Evolutionary conservation across 92 coral and sea anemone species (phyloP), one percentile per base, ranked within the genome.

Genomic region (Phenganax stokvisi): DNA sequence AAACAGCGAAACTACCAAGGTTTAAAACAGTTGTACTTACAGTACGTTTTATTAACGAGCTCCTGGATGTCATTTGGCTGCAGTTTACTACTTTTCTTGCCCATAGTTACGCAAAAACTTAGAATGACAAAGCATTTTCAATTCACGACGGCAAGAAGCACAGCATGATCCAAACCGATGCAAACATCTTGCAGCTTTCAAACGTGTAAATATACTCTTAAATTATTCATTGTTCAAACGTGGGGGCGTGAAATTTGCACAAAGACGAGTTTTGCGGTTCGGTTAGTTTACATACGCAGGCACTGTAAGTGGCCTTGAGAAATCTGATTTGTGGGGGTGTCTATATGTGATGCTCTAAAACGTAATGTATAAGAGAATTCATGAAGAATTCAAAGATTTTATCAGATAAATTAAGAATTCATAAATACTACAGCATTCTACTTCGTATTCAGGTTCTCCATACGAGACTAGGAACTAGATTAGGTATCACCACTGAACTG

Each of bases 21-120:
- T 28, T 27, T 29, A 68, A 44, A 73, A 8, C 17, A 31, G 15
- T 51, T 56, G 12, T 51, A 86, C 97, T 88, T 74, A 96, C 99
- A 96, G 37, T 96, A 96, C 4, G 99, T 96, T 81, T 92, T 96
- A 66, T 92, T 86, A 2, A 92, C 92, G 8, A 96, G 92, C 17
- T 92, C 99, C 79, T 90, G 96, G 10, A 96, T 90, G 27, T 92
- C 87, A 10, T 92, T 92, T 9, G 96, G 99, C 71, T 87, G 86
- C 10, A 96, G 79, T 84, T 90, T 96, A 81, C 97, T 92, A 37
- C 81, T 88, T 77, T 92, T 96, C 84, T 96, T 93, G 57, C 99
- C 99, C 99, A 96, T 96, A 20, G 70, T 83, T 84, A 77, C 52
- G 72, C 60, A 51, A 17, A 68, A 68, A 68, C 31, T 30, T 30